Evolutionary conservation across 2,888 invertebrate genomes (phyloP).

Genomic region (Tetropium fuscum): DNA sequence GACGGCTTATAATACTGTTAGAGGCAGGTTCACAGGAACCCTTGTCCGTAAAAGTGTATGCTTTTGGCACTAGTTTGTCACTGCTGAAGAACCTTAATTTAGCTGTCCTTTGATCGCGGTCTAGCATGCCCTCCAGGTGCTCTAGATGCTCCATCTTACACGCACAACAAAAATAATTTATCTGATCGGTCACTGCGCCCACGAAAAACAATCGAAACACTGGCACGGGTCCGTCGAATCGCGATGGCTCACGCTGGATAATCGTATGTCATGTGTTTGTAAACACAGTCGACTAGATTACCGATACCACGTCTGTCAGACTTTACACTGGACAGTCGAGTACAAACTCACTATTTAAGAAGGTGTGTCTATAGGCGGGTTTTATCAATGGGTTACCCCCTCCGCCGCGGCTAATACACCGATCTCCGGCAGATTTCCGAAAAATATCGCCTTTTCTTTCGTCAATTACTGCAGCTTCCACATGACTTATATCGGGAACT

Average conservation of each 20-base stretch:
- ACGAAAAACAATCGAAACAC: slow-evolving; percentile 7
- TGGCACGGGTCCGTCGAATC: slow-evolving; percentile 8
- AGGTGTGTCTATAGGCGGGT: slow-evolving; percentile 46
- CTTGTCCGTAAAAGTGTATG: slow-evolving; percentile 17
- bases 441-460: slow-evolving; percentile 23
- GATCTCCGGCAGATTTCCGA: slow-evolving; percentile 29
- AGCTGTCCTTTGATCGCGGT: slow-evolving; percentile 62
- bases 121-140: slow-evolving; percentile 60
- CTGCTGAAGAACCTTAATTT: slow-evolving; percentile 43
- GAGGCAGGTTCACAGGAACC: slow-evolving; percentile 22
- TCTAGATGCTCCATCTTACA: slow-evolving; percentile 12
- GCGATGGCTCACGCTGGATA: slow-evolving; percentile 5
- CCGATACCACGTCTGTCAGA: slow-evolving; percentile 43
- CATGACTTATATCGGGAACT: slow-evolving; percentile 14
- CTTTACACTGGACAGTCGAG: slow-evolving; percentile 44
- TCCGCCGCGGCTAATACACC: slow-evolving; percentile 23
- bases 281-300: slow-evolving; percentile 38
- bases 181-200: background rate
- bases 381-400: slow-evolving; percentile 42
- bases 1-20: slow-evolving; percentile 35
- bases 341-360: slow-evolving; percentile 45
- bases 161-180: too few species aligned
- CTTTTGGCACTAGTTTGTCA: slow-evolving; percentile 40
- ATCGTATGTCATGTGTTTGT: slow-evolving; percentile 38
- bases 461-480: slow-evolving; percentile 20